These are phyloP conservation scores for Xanthostigma xanthostigma DNA, from an alignment of 2,888 invertebrate species.

Conservation along the genomic window DNA sequence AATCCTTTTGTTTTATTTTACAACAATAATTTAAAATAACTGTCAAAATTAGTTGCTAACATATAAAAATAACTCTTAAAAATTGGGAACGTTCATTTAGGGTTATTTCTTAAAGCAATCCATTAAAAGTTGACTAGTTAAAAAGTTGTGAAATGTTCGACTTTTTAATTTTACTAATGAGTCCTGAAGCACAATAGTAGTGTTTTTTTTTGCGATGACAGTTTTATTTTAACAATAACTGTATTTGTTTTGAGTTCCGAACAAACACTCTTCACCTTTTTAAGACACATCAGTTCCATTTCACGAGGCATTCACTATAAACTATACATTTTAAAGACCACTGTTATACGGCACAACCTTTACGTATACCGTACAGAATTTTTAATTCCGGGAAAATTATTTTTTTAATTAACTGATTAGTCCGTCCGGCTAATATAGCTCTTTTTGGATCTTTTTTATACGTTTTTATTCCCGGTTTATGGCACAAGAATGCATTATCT, in stretches of 20 bases:
- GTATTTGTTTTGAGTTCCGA: no score
- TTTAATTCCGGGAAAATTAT: conserved; percentile 75
- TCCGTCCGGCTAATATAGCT: conserved; percentile 58
- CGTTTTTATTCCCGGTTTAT: conserved; percentile 82
- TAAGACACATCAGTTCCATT: background rate
- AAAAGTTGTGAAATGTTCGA: no score
- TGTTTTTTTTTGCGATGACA: no score
- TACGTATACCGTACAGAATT: conserved; percentile 64
- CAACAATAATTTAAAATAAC: background rate
- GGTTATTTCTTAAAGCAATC: no score
- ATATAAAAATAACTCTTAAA: no score
- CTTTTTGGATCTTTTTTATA: conserved; percentile 65
- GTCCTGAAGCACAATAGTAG: no score
- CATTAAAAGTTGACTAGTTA: no score
- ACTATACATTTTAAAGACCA: background rate
- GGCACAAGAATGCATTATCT: conserved; percentile 85
- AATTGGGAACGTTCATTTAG: no score
- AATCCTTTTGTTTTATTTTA: background rate
- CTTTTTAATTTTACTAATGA: no score
- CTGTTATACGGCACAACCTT: conserved; percentile 64
- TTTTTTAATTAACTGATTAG: conserved; percentile 60
- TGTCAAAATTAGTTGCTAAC: no score
- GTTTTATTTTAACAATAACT: no score
- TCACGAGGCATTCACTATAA: background rate
- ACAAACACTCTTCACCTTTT: background rate